Evolutionary conservation across 2,888 invertebrate genomes (phyloP).

Genomic region (Himalopsyche japonica): DNA sequence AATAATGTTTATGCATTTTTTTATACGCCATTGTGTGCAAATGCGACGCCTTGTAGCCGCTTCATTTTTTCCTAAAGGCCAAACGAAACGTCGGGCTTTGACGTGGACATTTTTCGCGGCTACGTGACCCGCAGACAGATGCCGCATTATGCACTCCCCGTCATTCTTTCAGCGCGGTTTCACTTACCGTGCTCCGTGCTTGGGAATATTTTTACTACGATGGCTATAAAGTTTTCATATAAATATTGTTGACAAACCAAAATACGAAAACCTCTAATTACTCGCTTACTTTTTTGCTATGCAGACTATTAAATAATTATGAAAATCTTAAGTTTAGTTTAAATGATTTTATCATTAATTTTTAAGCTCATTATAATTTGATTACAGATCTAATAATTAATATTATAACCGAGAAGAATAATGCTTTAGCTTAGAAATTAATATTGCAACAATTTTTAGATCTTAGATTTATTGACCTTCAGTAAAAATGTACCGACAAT

Average conservation of each 20-base stretch:
- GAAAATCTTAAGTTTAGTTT: too few species aligned
- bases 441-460: too few species aligned
- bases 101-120: conserved; percentile 17
- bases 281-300: too few species aligned
- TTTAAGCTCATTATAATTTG: too few species aligned
- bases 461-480: too few species aligned
- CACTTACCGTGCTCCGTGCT: not conserved
- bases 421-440: too few species aligned
- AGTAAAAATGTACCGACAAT: too few species aligned
- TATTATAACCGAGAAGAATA: too few species aligned
- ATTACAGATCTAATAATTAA: too few species aligned
- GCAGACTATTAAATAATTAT: too few species aligned
- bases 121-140: conserved; percentile 28
- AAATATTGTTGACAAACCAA: not conserved
- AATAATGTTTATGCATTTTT: conserved; percentile 13
- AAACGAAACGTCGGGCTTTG: conserved; percentile 6
- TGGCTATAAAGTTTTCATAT: not conserved
- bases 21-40: conserved; percentile 35
- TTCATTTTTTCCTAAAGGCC: conserved; percentile 24
- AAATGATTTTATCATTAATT: too few species aligned
- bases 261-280: too few species aligned
- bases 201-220: not conserved
- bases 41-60: conserved; percentile 28
- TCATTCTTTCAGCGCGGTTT: not conserved
- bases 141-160: not conserved